A percentile compares a stretch with the other conserved stretches of the same genome.
phyloP scores from a whole-genome alignment of 2,113 vertebrate species.

The Pao palembangensis region DNA sequence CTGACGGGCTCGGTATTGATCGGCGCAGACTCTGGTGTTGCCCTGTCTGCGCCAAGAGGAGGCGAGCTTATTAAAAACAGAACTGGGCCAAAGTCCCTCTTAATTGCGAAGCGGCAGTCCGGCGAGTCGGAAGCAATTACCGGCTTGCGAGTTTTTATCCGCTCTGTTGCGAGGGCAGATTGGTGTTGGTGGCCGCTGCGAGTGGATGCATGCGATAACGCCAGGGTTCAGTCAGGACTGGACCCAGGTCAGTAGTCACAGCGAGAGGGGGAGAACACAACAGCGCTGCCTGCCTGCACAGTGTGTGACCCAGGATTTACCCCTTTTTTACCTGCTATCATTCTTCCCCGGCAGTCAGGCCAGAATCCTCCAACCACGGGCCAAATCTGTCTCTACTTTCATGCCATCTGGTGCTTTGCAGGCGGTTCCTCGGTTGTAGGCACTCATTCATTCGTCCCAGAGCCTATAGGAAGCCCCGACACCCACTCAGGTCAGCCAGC shows the following conservation, averaged over 20 bases:
- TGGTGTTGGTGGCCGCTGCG: constrained; percentile 38
- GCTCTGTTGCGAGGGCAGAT: constrained; percentile 14
- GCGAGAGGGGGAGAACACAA: not conserved
- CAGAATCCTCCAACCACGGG: too few species aligned
- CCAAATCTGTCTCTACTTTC: not conserved
- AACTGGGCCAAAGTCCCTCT: constrained; percentile 12
- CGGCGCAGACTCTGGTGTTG: constrained; percentile 39
- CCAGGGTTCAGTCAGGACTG: constrained; percentile 56
- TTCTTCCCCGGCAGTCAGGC: too few species aligned
- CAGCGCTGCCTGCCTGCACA: too few species aligned
- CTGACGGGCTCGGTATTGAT: constrained; percentile 54
- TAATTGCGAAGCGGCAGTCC: constrained; percentile 31
- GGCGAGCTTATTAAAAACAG: constrained; percentile 62
- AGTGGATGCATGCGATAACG: constrained; percentile 53
- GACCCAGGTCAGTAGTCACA: constrained; percentile 37
- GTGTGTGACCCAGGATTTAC: too few species aligned
- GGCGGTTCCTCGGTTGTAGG: not conserved
- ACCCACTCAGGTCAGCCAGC: constrained; percentile 17
- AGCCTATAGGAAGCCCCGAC: constrained; percentile 19
- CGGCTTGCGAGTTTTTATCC: constrained; percentile 34
- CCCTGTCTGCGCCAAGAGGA: constrained; percentile 48
- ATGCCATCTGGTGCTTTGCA: not conserved
- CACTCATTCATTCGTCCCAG: constrained; percentile 11
- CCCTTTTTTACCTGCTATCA: too few species aligned
- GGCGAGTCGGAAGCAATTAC: constrained; percentile 61